phyloP scores from a whole-genome alignment of 2,113 vertebrate species.

The Terrapene triunguis region DNA sequence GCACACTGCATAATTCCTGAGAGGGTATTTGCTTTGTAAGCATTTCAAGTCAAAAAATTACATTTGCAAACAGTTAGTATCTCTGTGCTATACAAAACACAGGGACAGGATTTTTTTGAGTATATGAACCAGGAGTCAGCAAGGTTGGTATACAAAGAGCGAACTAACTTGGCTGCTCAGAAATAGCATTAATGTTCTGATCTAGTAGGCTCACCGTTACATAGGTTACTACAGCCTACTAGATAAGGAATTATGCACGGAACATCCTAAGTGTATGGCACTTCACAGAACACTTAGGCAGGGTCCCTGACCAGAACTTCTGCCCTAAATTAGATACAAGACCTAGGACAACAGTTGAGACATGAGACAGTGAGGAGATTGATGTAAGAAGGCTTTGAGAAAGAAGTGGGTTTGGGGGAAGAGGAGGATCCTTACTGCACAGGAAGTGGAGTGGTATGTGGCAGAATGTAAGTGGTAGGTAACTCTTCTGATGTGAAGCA shows the following conservation, averaged over 20 bases:
- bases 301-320: neutral
- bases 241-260: too few species aligned
- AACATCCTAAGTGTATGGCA: neutral
- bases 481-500: rapidly evolving
- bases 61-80: conserved; percentile 13
- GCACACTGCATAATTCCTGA: neutral
- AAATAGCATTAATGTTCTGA: neutral
- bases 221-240: neutral
- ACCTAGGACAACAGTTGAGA: neutral
- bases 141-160: neutral
- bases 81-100: neutral
- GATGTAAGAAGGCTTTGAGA: neutral
- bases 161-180: neutral
- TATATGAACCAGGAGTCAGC: neutral
- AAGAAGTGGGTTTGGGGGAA: neutral
- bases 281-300: neutral
- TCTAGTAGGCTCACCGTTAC: rapidly evolving
- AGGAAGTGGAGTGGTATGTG: rapidly evolving
- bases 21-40: neutral
- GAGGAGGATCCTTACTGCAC: neutral
- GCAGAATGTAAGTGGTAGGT: neutral
- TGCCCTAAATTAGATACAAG: neutral
- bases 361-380: neutral
- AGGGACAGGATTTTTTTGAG: neutral
- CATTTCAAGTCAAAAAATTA: neutral